These are phyloP conservation scores for Cacatua alba DNA, from an alignment of 2,113 vertebrate genomes.

Conservation along the genomic window DNA sequence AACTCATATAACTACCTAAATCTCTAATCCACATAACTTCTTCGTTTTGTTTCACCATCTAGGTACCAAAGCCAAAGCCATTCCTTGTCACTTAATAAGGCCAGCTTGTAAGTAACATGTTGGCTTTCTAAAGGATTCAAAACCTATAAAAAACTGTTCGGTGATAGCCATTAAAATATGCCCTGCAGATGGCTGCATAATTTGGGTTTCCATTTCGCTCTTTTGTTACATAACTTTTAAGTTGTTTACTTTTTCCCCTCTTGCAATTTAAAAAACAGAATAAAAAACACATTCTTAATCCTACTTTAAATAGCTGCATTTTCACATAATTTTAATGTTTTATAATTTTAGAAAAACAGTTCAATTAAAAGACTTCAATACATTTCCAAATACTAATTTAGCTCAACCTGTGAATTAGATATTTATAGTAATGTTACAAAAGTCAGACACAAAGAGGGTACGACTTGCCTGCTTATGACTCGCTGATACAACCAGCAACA, in stretches of 20 bases:
- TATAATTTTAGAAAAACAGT: background rate
- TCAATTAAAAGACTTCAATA: background rate
- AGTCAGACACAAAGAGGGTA: background rate
- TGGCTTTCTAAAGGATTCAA: background rate
- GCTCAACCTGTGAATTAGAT: background rate
- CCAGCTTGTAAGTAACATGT: background rate
- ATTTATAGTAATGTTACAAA: background rate
- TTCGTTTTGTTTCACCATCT: conserved; percentile 27
- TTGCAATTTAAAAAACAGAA: background rate
- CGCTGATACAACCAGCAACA: background rate
- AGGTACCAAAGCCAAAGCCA: background rate
- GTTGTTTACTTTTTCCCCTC: background rate
- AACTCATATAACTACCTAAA: background rate
- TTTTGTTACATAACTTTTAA: background rate
- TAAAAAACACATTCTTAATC: background rate
- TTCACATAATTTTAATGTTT: background rate
- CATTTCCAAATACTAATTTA: background rate
- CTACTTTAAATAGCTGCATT: background rate
- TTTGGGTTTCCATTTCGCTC: conserved; percentile 1
- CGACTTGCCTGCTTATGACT: background rate
- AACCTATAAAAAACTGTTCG: conserved; percentile 39
- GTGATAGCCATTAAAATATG: conserved; percentile 20
- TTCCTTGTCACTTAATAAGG: conserved; percentile 7
- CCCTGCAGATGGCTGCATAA: background rate
- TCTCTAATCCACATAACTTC: background rate